Percentiles rank a stretch among this genome's conserved stretches.
Evolutionary conservation across 2,113 vertebrate species (phyloP).

Genomic region (Numenius arquata): DNA sequence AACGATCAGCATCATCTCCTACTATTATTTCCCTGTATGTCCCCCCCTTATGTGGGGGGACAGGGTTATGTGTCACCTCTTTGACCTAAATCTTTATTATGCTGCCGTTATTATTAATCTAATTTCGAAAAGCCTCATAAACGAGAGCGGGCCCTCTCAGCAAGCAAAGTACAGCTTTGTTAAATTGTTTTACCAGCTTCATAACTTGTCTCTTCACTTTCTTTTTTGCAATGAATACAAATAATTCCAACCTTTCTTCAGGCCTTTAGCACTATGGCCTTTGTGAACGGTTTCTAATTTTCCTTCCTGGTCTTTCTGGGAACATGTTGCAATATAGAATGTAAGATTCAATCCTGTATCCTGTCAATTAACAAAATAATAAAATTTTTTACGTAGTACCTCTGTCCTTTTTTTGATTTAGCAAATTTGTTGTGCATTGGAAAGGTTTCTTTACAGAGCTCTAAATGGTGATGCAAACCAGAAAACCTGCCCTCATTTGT

Average conservation of each 20-base stretch:
- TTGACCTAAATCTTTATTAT: neutral
- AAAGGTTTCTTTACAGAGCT: neutral
- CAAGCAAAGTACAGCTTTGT: neutral
- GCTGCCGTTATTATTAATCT: neutral
- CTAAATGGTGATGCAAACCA: neutral
- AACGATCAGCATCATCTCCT: neutral
- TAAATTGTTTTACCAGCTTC: neutral
- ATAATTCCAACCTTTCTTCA: neutral
- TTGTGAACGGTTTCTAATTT: neutral
- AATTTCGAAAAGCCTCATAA: neutral
- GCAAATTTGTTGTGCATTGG: neutral
- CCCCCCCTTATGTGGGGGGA: neutral
- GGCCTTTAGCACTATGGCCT: neutral
- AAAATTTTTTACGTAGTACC: neutral
- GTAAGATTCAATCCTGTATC: neutral
- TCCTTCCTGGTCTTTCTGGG: neutral
- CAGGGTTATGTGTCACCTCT: neutral
- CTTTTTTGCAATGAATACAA: neutral
- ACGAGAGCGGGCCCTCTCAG: neutral
- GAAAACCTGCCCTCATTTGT: neutral
- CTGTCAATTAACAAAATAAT: neutral
- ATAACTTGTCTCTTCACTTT: neutral
- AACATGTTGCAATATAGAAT: neutral
- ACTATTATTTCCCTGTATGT: neutral
- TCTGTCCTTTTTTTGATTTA: constrained; percentile 2